phyloP scores from a whole-genome alignment of 2,888 invertebrate species.

The Miltochrista miniata region DNA sequence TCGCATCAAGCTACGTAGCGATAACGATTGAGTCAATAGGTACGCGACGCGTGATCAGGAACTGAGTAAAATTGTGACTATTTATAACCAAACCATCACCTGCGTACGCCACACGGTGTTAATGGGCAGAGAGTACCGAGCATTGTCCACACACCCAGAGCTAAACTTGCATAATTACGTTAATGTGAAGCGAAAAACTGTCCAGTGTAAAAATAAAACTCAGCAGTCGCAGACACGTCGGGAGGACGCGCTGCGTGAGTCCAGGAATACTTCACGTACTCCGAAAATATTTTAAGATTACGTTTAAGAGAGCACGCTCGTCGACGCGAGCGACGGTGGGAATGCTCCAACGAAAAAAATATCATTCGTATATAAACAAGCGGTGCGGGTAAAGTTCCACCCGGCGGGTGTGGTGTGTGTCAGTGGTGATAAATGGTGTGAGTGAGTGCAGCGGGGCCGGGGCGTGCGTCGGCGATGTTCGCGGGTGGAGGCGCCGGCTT shows the following conservation, averaged over 20 bases:
- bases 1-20: no score
- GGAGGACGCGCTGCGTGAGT: constrained; percentile 33
- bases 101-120: constrained; percentile 7
- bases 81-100: constrained; percentile 12
- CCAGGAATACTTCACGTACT: constrained; percentile 46
- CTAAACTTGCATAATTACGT: constrained; percentile 41
- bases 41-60: neutral
- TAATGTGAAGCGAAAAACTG: constrained; percentile 42
- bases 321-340: constrained; percentile 11
- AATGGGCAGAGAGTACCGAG: constrained; percentile 6
- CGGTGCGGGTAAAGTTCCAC: neutral
- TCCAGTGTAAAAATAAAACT: constrained; percentile 51
- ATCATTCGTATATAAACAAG: constrained; percentile 28
- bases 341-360: constrained; percentile 21
- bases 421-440: constrained; percentile 5
- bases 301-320: constrained; percentile 33
- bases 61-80: constrained; percentile 18
- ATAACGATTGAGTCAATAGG: no score
- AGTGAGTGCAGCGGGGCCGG: constrained; percentile 6
- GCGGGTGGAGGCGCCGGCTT: constrained; percentile 75
- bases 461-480: constrained; percentile 51
- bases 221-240: constrained; percentile 45
- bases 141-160: constrained; percentile 6
- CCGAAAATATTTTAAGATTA: constrained; percentile 48
- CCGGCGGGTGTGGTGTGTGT: constrained; percentile 1